Base-by-base conservation (phyloP, 1,140 invertebrate species). In the Solenopsis fugax region DNA sequence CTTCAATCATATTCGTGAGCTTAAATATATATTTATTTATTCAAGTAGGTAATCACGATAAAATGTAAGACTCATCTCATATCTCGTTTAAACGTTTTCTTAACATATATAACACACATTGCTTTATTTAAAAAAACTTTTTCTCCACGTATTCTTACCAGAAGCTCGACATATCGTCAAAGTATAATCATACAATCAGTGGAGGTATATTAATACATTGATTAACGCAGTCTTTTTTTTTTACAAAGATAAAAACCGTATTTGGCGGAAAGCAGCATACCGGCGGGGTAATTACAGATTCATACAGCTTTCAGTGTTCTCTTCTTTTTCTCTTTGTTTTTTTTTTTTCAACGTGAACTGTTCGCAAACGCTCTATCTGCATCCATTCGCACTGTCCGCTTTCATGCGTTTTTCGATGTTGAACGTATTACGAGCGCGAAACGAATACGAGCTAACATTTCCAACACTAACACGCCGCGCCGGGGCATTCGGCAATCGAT, bases 241-340 rank as follows among this genome's bases (percentile, higher is more conserved):
- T 85, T 88, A 64, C 64, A 71, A 93, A 92, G 93, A 91, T 86
- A 88, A 56, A 48, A n/a, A 56, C 54, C 41, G 41, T 41, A 41
- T 91, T 65, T 50, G 45, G 24, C 72, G 91, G 89, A 85, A 93
- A 90, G 87, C 72, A 80, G 86, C 75, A 90, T n/a, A n/a, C n/a
- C 48, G 71, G 56, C 71, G 92, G 89, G 93, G 93, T 94, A 94
- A 93, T 88, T 92, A 93, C 71, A 84, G 37, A 88, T 90, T 90
- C 78, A 86, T 89, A 69, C 77, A 81, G 45, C 72, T 85, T 88
- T 90, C 88, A 85, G n/a, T 91, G 76, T 88, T 85, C 71, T 37
- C 77, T 56, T 54, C 41, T 69, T 4, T 29, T 7, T 7, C 41
- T 6, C 7, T 41, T 41, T 41, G 24, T 45, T 29, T 75, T 87